A percentile compares a stretch with the other conserved stretches of the same genome.
phyloP scores from a whole-genome alignment of 2,888 invertebrate species.

The Leptarthrus brevirostris region DNA sequence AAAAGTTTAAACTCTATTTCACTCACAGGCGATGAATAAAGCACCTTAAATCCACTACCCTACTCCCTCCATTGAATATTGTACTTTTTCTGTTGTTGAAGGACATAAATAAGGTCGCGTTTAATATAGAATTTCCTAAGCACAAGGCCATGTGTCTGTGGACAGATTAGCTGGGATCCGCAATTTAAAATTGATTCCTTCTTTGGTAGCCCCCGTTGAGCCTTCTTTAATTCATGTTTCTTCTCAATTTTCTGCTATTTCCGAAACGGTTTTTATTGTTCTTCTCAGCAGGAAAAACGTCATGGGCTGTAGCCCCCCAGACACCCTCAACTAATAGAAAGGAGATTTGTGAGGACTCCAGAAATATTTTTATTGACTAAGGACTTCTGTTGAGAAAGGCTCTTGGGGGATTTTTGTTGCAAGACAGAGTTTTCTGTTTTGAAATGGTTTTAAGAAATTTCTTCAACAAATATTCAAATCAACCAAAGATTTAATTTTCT shows the following conservation, averaged over 20 bases:
- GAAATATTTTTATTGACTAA: background rate
- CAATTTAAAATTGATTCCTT: constrained; percentile 22
- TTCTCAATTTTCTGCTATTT: constrained; percentile 25
- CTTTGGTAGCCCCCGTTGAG: background rate
- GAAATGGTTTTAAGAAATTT: too few species aligned
- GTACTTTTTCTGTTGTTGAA: background rate
- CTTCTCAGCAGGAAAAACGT: background rate
- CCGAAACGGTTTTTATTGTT: background rate
- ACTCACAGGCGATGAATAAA: constrained; percentile 16
- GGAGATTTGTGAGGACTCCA: background rate
- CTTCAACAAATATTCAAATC: too few species aligned
- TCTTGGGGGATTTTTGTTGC: too few species aligned
- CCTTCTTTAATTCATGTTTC: constrained; percentile 2
- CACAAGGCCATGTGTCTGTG: background rate
- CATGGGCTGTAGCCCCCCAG: background rate
- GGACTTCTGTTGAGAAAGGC: background rate
- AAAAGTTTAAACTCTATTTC: constrained; percentile 4
- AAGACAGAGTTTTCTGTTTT: too few species aligned
- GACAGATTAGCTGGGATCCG: constrained; percentile 11
- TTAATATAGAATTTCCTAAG: constrained; percentile 11
- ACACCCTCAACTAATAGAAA: background rate
- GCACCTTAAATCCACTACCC: constrained; percentile 20
- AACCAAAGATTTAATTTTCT: too few species aligned
- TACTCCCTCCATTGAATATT: background rate
- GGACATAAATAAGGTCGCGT: constrained; percentile 12